Evolutionary conservation across 2,113 vertebrate species (phyloP).

Genomic region (Eurypyga helias): DNA sequence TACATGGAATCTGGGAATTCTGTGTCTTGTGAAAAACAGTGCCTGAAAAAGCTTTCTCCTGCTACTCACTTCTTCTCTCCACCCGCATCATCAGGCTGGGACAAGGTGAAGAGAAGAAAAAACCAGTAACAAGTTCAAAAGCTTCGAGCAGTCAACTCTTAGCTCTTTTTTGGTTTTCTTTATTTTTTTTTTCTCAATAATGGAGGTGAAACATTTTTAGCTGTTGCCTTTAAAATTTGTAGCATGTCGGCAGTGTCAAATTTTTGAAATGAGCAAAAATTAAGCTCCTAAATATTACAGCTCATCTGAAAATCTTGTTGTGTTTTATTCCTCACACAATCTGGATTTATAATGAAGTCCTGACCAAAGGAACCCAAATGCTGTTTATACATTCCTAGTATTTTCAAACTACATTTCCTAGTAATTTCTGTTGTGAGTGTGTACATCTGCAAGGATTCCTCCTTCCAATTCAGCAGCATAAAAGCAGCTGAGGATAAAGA

Average conservation of each 20-base stretch:
- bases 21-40: background rate
- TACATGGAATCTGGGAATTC: background rate
- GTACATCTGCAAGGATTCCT: background rate
- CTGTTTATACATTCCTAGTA: background rate
- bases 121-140: background rate
- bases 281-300: no score
- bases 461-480: background rate
- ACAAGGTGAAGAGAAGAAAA: background rate
- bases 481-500: background rate
- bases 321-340: background rate
- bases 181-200: background rate
- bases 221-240: background rate
- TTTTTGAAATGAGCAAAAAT: background rate
- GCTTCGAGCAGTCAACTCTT: background rate
- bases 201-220: background rate
- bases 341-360: background rate
- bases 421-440: background rate
- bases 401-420: no score
- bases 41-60: conserved; percentile 22
- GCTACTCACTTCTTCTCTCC: background rate
- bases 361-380: background rate
- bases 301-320: background rate
- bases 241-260: background rate
- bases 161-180: background rate
- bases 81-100: background rate